Evolutionary conservation across 2,113 vertebrate genomes (phyloP).

Genomic region (Puntigrus tetrazona): DNA sequence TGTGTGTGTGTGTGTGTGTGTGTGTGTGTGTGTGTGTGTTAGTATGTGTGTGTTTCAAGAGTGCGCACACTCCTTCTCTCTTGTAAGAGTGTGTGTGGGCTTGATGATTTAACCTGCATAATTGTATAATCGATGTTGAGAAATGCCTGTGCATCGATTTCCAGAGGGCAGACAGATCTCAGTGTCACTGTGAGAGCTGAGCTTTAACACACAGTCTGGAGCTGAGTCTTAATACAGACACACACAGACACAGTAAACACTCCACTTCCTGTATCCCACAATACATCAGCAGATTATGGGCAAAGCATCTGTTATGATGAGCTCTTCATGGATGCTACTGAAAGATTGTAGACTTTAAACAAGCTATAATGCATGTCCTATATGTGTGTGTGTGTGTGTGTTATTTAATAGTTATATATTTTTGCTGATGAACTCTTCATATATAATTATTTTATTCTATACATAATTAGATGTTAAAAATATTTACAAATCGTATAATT

Average conservation of each 20-base stretch:
- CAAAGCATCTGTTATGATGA: neutral
- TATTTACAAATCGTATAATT: neutral
- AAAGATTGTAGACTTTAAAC: neutral
- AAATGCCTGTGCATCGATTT: slow-evolving; percentile 74
- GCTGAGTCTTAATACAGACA: neutral
- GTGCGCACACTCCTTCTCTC: neutral
- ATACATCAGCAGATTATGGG: neutral
- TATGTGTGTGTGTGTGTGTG: too few species aligned
- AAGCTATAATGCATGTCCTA: neutral
- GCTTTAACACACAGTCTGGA: slow-evolving; percentile 46
- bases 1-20: slow-evolving; percentile 39
- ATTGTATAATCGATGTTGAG: slow-evolving; percentile 76
- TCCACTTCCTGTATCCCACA: neutral
- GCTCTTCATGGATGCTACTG: neutral
- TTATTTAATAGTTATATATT: too few species aligned
- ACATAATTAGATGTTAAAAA: neutral
- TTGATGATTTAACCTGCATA: slow-evolving; percentile 69
- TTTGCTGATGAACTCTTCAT: too few species aligned
- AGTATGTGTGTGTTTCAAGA: slow-evolving; percentile 33
- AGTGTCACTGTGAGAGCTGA: slow-evolving; percentile 49
- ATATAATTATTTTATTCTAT: too few species aligned
- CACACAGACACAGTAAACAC: neutral
- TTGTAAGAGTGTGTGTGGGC: slow-evolving; percentile 44
- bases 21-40: slow-evolving; percentile 42
- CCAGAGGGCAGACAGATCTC: slow-evolving; percentile 55